phyloP scores from a whole-genome alignment of 2,888 invertebrate species.

The Latrodectus elegans region DNA sequence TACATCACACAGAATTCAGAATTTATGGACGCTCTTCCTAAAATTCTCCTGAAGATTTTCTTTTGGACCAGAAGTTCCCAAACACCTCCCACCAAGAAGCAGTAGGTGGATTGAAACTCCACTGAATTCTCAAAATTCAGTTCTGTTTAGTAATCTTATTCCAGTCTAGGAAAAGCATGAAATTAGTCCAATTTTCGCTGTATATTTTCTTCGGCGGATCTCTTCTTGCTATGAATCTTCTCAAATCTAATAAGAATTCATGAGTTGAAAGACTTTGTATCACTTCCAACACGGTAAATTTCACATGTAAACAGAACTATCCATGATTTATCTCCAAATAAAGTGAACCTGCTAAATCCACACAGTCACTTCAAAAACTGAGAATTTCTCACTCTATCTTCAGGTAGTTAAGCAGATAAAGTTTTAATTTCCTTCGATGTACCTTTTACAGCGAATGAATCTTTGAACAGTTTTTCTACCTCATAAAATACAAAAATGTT shows the following conservation, averaged over 20 bases:
- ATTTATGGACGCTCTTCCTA: not conserved
- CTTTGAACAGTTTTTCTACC: not conserved
- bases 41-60: too few relatives aligned
- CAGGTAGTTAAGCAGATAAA: not conserved
- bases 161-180: not conserved
- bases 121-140: too few relatives aligned
- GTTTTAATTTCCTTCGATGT: not conserved
- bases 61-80: too few relatives aligned
- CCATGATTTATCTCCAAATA: not conserved
- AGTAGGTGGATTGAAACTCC: too few relatives aligned
- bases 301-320: slow-evolving; percentile 17
- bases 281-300: not conserved
- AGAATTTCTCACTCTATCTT: not conserved
- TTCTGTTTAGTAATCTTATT: not conserved
- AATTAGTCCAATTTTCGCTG: not conserved
- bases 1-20: slow-evolving; percentile 72
- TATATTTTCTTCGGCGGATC: not conserved
- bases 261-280: not conserved
- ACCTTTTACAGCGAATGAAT: not conserved
- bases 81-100: too few relatives aligned
- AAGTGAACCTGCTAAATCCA: slow-evolving; percentile 13
- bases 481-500: not conserved
- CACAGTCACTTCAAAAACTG: not conserved
- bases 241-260: not conserved
- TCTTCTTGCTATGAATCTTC: not conserved